phyloP scores from a whole-genome alignment of 2,888 invertebrate genomes.

The Cephus spinipes region DNA sequence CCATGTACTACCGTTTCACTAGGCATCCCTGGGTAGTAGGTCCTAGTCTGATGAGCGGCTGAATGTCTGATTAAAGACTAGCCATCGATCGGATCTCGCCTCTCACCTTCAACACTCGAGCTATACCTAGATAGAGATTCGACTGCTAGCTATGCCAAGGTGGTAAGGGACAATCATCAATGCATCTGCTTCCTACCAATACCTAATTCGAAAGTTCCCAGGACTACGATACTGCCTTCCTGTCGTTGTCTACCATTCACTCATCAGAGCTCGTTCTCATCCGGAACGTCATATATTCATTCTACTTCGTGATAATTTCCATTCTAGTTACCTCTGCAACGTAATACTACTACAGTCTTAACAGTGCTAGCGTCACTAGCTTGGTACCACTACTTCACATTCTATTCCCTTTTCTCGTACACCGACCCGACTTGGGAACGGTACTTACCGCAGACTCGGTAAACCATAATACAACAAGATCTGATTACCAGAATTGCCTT shows the following conservation, averaged over 20 bases:
- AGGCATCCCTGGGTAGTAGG: neutral
- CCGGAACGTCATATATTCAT: neutral
- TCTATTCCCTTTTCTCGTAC: neutral
- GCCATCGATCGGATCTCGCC: neutral
- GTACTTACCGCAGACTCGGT: slow-evolving; percentile 30
- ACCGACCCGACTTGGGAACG: neutral
- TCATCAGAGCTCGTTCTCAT: neutral
- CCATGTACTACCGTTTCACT: neutral
- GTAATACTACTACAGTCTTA: neutral
- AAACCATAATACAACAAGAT: slow-evolving; percentile 43
- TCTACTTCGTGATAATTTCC: neutral
- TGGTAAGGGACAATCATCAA: slow-evolving; percentile 17
- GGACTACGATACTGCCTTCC: neutral
- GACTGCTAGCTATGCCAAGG: neutral
- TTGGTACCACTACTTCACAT: neutral
- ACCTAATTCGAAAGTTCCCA: slow-evolving; percentile 19
- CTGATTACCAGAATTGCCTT: slow-evolving; percentile 47
- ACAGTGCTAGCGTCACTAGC: neutral
- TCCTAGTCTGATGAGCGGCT: neutral
- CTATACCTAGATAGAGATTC: neutral
- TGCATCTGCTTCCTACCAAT: slow-evolving; percentile 13
- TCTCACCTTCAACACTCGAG: neutral
- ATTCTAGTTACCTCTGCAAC: neutral
- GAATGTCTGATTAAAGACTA: neutral
- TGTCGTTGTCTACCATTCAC: neutral